Evolutionary conservation across 2,113 vertebrate species (phyloP), one percentile per base, ranked within the genome.

Genomic region (Oreochromis niloticus): DNA sequence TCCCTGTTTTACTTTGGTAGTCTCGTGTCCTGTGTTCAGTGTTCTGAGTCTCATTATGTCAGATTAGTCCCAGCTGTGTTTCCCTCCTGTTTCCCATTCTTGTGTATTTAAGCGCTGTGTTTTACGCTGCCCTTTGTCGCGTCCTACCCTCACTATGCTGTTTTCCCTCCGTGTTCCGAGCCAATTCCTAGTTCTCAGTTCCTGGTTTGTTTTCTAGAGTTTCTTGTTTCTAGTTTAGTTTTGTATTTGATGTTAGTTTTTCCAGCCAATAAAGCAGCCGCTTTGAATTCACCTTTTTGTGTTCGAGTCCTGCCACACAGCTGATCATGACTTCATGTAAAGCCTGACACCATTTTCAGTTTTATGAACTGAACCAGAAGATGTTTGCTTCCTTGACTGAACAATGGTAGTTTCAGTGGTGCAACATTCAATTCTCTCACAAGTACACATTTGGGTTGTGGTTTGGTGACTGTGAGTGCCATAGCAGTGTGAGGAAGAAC

Each of bases 111-210:
- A 61, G 57, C 16, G 16, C 1, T 2, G 59, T 36, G 6, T 63
- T 4, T 9, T 0, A 8, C 8, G 0, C 27, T 1, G 57, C 57
- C 27, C 57, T 61, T 19, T 34, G 57, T 19, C 3, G 1, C 3
- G 0, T 61, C 30, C 9, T 0, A 6, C 27, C 57, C 9, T 34
- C 8, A 61, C 16, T 4, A 0, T 61, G 14, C 27, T 4, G 57
- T 61, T 32, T 32, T 14, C 39, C 5, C 57, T 61, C 56, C 27
- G 2, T 59, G 3, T 32, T 5, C 3, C 2, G 2, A 16, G 7
- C 27, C 27, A 32, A 17, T 14, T 32, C 1, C 27, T 0, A 10
- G 57, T 32, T 17, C 57, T 32, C 8, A 32, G 27, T 17, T 61
- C 27, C 57, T 17, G 57, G 0, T 59, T 59, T 32, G 27, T 59